Conservation (phyloP, 2,888 invertebrate genomes). For the Eumerus sabulonum region DNA sequence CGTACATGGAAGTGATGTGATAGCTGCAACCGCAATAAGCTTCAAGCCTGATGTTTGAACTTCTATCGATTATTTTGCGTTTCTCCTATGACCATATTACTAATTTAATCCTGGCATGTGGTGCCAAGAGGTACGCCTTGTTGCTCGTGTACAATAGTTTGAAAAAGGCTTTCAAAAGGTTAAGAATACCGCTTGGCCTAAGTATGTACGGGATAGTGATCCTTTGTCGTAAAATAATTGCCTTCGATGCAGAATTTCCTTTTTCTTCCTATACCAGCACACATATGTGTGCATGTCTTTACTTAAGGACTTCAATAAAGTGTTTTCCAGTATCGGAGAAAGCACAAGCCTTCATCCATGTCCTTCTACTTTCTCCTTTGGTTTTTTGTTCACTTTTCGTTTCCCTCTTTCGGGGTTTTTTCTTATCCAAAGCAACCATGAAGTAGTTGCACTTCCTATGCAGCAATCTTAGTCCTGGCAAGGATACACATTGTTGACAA, state of each 20-base stretch:
- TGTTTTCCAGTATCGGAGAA: conserved; percentile 19
- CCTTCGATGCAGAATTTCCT: conserved; percentile 60
- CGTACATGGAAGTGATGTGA: conserved; percentile 10
- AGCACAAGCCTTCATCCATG: conserved; percentile 32
- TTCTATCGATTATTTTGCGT: conserved; percentile 55
- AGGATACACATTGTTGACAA: conserved; percentile 12
- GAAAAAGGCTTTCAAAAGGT: conserved; percentile 56
- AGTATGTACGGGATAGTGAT: conserved; percentile 31
- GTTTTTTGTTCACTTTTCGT: not conserved
- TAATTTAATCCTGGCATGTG: conserved; percentile 41
- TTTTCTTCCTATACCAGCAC: too few species aligned
- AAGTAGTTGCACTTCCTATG: conserved; percentile 47
- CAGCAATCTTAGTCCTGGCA: conserved; percentile 46
- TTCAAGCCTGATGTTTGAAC: conserved; percentile 59
- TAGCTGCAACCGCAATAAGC: conserved; percentile 26
- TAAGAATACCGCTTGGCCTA: conserved; percentile 44
- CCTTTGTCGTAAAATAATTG: conserved; percentile 54
- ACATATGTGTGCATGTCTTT: too few species aligned
- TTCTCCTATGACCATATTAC: conserved; percentile 49
- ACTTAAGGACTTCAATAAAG: too few species aligned
- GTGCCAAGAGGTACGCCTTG: too few species aligned
- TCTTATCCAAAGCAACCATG: conserved; percentile 47
- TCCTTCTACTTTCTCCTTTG: not conserved
- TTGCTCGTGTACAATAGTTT: conserved; percentile 15
- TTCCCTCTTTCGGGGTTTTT: too few species aligned